Evolutionary conservation across 53 echinoderm and acorn worm genomes (phyloP).

Genomic region (Holothuria scabra): DNA sequence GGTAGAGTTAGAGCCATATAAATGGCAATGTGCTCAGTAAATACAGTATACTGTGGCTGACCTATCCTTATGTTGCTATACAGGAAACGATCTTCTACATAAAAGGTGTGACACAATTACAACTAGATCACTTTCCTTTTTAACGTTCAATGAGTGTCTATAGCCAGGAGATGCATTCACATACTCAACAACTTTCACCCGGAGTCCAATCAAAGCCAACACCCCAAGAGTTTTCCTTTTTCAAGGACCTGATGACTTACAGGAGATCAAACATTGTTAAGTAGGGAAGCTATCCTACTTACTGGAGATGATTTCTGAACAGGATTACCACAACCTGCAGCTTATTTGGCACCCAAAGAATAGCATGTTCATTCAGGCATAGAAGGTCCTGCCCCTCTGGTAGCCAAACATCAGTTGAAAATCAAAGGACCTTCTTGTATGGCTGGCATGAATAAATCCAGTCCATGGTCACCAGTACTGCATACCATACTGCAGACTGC

Average conservation of each 20-base stretch:
- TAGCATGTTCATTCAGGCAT: too few relatives aligned
- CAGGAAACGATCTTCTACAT: slow-evolving; percentile 11
- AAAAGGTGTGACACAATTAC: slow-evolving; percentile 11
- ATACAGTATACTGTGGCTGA: neutral
- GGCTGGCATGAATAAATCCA: too few relatives aligned
- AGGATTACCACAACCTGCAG: slow-evolving; percentile 25
- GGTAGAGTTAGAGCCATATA: neutral
- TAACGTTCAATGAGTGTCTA: too few relatives aligned
- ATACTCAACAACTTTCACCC: neutral
- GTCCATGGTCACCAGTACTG: too few relatives aligned
- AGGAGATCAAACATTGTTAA: neutral
- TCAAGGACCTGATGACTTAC: neutral
- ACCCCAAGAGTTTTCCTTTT: neutral
- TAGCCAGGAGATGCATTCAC: neutral
- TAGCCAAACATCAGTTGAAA: too few relatives aligned
- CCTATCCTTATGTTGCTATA: neutral
- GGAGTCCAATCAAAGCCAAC: slow-evolving; percentile 5
- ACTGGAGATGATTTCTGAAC: slow-evolving; percentile 22
- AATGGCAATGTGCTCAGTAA: neutral
- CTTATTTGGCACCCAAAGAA: neutral
- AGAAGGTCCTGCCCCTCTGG: too few relatives aligned
- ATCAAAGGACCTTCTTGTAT: too few relatives aligned
- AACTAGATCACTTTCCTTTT: neutral
- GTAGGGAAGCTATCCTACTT: neutral
- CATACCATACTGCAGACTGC: too few relatives aligned